Conservation (phyloP, 1,140 invertebrate genomes). For the Colletes latitarsis region DNA sequence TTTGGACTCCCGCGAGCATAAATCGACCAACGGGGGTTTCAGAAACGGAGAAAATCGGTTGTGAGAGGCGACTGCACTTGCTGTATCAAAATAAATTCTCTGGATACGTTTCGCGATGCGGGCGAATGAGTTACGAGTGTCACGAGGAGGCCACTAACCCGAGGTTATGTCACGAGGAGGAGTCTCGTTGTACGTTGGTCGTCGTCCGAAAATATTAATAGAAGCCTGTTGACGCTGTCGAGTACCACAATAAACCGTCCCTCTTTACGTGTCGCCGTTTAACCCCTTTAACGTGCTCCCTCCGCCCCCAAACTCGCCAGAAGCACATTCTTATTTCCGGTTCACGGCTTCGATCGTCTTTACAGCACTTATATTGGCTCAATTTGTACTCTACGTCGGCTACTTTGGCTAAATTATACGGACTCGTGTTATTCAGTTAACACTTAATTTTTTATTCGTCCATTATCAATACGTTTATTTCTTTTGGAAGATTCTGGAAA, state of each 20-base stretch:
- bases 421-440: too few relatives aligned
- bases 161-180: conserved; percentile 58
- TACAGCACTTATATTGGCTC: background rate
- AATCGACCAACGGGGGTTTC: background rate
- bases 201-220: conserved; percentile 53
- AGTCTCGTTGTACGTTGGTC: conserved; percentile 16
- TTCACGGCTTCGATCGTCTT: conserved; percentile 2
- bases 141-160: conserved; percentile 62
- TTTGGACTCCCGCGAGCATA: too few relatives aligned
- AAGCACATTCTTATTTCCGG: background rate
- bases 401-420: too few relatives aligned
- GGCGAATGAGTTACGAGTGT: conserved; percentile 56
- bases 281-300: conserved; percentile 20
- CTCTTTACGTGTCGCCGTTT: conserved; percentile 42
- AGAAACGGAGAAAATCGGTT: background rate
- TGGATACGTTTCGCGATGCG: conserved; percentile 5
- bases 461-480: too few relatives aligned
- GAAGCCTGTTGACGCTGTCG: conserved; percentile 50
- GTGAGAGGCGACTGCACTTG: conserved; percentile 6
- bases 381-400: background rate
- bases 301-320: background rate
- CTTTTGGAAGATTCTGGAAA: too few relatives aligned
- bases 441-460: too few relatives aligned
- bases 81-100: conserved; percentile 13
- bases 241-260: conserved; percentile 55